Conservation (phyloP, 2,113 vertebrate genomes). For the Trematocara variabile region DNA sequence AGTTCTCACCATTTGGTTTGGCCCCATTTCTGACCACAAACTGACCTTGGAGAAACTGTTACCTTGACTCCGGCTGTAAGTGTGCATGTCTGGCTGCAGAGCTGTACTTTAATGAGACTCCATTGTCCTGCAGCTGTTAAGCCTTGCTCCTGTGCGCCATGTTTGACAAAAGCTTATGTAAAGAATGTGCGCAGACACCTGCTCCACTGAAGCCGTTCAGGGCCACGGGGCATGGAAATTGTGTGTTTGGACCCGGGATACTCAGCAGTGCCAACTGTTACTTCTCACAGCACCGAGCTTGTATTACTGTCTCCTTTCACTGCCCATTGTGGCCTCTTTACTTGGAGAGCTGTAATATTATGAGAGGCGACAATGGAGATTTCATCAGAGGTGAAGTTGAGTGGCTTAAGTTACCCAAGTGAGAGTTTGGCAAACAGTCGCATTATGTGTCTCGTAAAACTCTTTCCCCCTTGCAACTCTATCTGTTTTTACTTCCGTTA, state of each 20-base stretch:
- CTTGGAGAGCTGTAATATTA: constrained; percentile 41
- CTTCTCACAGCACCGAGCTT: constrained; percentile 42
- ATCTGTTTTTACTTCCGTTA: constrained; percentile 46
- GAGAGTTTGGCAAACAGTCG: constrained; percentile 31
- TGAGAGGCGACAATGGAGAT: constrained; percentile 40
- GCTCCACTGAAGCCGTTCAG: constrained; percentile 14
- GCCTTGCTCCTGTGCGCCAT: constrained; percentile 39
- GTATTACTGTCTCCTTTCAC: constrained; percentile 48
- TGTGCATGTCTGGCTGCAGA: not conserved
- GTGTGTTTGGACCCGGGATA: constrained; percentile 19
- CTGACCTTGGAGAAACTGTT: constrained; percentile 5
- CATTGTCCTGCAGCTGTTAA: constrained; percentile 59
- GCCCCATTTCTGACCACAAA: not conserved
- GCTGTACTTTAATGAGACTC: constrained; percentile 26
- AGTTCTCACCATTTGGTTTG: not conserved
- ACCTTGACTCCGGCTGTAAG: not conserved
- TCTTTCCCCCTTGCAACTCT: constrained; percentile 18
- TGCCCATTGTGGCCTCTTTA: constrained; percentile 35
- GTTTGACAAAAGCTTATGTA: constrained; percentile 63
- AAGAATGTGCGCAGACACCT: constrained; percentile 58
- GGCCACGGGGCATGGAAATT: constrained; percentile 35
- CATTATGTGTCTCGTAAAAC: constrained; percentile 1
- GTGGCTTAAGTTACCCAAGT: constrained; percentile 47
- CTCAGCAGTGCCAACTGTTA: constrained; percentile 33
- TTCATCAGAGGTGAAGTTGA: constrained; percentile 39